Evolutionary conservation across 2,113 vertebrate genomes (phyloP), one percentile per base, ranked within the genome.

Genomic region (Athene cunicularia): DNA sequence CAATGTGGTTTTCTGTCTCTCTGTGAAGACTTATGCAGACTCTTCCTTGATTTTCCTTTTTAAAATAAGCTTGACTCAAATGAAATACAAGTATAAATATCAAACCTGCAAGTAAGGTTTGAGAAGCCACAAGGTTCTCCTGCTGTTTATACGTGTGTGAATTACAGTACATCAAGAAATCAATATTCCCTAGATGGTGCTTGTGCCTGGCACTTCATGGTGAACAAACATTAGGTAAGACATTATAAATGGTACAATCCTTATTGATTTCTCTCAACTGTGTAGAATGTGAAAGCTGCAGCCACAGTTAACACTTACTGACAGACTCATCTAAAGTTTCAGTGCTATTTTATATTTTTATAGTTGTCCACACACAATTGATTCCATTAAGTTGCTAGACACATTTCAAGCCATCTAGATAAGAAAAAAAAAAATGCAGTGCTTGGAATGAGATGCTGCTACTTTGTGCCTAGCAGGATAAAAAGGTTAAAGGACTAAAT

Each of bases 91-190:
- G 60, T 86, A 92, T 73, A 96, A 92, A 81, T 70, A 95, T 52
- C 81, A 97, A 95, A 71, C 27, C 41, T 2, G 4, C 80, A 83
- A 91, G 85, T 59, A 91, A 83, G 86, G 60, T 96, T 96, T 95
- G 90, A 95, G 90, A 96, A 97, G 71, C 89, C 85, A 86, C 70
- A 93, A 94, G 93, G 88, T 96, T 94, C 67, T 95, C 88, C 90
- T 94, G 94, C 96, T 95, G 97, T 96, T 97, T 96, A 86, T 94
- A 96, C 0, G 55, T 97, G 96, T 97, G 95, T 97, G 97, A 97
- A 97, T 98, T 98, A 97, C 97, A 97, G 95, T 97, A 98, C 97
- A 97, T 95, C 94, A 95, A 56, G 86, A 98, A 97, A 98, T 98
- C 97, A 96, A 98, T 97, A 97, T 95, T 95, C 95, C 90, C 90